Percentiles rank a stretch among this genome's conserved stretches.
Conservation (phyloP, 2,797 vertebrate genomes). For the Rhinoraja longicauda region DNA sequence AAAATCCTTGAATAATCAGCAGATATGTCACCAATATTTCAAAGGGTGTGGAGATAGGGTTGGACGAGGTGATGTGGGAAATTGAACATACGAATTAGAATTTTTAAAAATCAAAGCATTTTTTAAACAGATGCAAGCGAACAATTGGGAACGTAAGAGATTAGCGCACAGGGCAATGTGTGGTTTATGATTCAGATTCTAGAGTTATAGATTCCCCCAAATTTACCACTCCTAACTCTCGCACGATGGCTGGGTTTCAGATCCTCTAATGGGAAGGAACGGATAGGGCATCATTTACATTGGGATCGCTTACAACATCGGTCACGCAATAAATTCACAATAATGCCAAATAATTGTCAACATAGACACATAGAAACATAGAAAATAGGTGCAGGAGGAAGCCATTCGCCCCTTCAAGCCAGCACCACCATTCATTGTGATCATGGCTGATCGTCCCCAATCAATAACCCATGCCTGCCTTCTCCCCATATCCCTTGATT, state of each 20-base stretch:
- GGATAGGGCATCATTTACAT: not conserved
- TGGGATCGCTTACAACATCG: not conserved
- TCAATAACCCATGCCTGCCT: too few relatives aligned
- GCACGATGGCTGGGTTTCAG: not conserved
- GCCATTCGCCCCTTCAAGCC: too few relatives aligned
- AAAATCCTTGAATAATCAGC: not conserved
- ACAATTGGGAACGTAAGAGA: not conserved
- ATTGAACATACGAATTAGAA: not conserved
- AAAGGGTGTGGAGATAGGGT: not conserved
- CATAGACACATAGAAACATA: too few relatives aligned
- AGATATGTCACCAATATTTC: not conserved
- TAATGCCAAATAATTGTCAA: too few relatives aligned
- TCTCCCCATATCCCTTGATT: too few relatives aligned
- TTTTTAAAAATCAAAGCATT: not conserved
- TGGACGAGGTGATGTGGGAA: not conserved
- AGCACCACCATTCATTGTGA: too few relatives aligned
- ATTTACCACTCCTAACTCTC: not conserved
- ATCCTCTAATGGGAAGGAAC: too few relatives aligned
- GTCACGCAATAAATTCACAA: not conserved
- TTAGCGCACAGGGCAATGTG: not conserved
- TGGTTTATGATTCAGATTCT: not conserved
- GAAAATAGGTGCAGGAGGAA: too few relatives aligned
- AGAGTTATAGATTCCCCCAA: not conserved
- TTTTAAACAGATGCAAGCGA: not conserved
- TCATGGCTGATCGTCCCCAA: too few relatives aligned